Percentiles rank a stretch among this genome's conserved stretches.
These are phyloP conservation scores for Rhagonycha fulva DNA, from an alignment of 2,888 invertebrate species.

Conservation along the genomic window DNA sequence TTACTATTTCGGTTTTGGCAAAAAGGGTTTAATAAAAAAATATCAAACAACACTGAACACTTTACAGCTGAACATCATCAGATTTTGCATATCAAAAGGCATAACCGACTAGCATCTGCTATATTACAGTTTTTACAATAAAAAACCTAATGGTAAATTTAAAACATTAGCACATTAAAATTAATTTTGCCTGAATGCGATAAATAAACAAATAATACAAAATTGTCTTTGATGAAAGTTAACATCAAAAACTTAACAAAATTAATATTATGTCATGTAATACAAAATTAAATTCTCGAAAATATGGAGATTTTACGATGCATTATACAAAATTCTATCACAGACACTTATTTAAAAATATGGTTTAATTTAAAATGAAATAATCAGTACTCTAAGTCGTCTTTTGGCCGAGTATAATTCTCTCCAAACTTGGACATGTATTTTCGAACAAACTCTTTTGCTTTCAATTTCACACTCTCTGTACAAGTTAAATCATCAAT, in stretches of 20 bases:
- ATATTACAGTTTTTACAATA: background rate
- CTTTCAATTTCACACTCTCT: slow-evolving; percentile 91
- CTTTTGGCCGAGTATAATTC: slow-evolving; percentile 71
- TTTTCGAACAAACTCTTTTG: slow-evolving; percentile 91
- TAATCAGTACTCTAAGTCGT: slow-evolving; percentile 59
- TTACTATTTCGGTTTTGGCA: background rate
- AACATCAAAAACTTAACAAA: background rate
- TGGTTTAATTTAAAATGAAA: background rate
- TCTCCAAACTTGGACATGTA: slow-evolving; percentile 95
- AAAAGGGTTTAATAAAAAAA: background rate
- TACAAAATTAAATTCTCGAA: background rate
- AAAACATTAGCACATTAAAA: background rate
- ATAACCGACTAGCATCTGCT: background rate
- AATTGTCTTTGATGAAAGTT: background rate
- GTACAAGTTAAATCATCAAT: slow-evolving; percentile 86
- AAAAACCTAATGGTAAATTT: background rate
- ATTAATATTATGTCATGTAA: too few species aligned
- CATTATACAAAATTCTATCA: background rate
- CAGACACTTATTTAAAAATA: background rate
- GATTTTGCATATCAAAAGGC: background rate
- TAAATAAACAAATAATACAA: background rate
- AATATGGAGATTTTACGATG: background rate
- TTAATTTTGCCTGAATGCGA: background rate
- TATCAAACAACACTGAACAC: background rate
- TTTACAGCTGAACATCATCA: background rate